phyloP scores from a whole-genome alignment of 2,888 invertebrate genomes.

The Cylloceria caligata region DNA sequence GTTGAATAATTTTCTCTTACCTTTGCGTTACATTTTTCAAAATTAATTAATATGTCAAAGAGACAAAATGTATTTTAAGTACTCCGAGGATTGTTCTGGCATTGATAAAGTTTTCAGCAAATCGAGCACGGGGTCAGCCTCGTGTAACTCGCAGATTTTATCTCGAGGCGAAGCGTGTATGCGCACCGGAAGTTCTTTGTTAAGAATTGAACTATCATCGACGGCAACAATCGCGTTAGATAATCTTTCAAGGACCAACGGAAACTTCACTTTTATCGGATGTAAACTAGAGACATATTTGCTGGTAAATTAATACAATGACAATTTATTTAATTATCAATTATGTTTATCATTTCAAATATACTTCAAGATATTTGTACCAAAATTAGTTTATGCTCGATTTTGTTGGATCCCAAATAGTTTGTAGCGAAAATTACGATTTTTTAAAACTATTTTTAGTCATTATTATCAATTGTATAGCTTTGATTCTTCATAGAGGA shows the following conservation, averaged over 20 bases:
- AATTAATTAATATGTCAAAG: not conserved
- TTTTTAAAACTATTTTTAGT: too few relatives aligned
- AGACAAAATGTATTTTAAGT: not conserved
- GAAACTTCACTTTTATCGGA: not conserved
- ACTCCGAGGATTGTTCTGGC: not conserved
- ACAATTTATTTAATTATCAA: not conserved
- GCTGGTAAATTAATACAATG: not conserved
- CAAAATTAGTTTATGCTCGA: too few relatives aligned
- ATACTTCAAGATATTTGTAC: too few relatives aligned
- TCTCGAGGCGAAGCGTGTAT: not conserved
- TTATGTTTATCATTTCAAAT: too few relatives aligned
- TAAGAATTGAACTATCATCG: slow-evolving; percentile 29
- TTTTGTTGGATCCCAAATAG: too few relatives aligned
- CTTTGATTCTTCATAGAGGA: too few relatives aligned
- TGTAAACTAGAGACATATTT: not conserved
- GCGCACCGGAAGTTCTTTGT: slow-evolving; percentile 3
- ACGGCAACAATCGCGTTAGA: slow-evolving; percentile 10
- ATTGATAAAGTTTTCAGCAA: not conserved
- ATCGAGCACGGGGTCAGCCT: not conserved
- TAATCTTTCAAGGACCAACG: not conserved
- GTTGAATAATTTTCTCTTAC: slow-evolving; percentile 27
- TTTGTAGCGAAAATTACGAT: too few relatives aligned
- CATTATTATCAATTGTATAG: too few relatives aligned
- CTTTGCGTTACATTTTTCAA: not conserved
- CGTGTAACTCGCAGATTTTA: slow-evolving; percentile 27